Conservation (phyloP, 2,797 vertebrate genomes). For the Clamator glandarius region DNA sequence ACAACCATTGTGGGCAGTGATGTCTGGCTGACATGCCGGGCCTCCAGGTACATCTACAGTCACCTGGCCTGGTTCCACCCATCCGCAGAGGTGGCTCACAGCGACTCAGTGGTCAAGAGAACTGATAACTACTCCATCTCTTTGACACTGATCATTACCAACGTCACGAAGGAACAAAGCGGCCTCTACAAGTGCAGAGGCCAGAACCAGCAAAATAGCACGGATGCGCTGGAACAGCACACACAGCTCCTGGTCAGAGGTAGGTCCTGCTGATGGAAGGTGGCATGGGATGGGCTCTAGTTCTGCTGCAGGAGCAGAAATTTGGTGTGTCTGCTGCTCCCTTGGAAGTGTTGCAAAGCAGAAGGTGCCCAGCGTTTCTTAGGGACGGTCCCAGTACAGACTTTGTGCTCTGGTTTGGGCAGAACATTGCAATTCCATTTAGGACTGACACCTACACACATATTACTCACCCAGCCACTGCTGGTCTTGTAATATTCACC, state of each 20-base stretch:
- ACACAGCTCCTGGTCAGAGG: slow-evolving; percentile 79
- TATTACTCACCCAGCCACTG: background rate
- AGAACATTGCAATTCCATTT: rapidly evolving
- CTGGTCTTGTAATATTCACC: background rate
- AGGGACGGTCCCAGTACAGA: background rate
- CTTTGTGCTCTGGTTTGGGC: background rate
- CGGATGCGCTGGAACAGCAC: slow-evolving; percentile 64
- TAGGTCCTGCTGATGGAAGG: slow-evolving; percentile 33
- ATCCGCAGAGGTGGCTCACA: slow-evolving; percentile 61
- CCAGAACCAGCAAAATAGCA: slow-evolving; percentile 71
- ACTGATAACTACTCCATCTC: slow-evolving; percentile 79
- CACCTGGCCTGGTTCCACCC: slow-evolving; percentile 83
- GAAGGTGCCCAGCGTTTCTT: background rate
- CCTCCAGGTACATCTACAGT: slow-evolving; percentile 85
- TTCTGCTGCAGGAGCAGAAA: background rate
- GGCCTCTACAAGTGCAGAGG: slow-evolving; percentile 83
- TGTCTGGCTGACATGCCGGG: slow-evolving; percentile 82
- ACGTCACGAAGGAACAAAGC: slow-evolving; percentile 76
- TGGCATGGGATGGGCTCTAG: rapidly evolving
- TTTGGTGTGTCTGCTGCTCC: background rate
- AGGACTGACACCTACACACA: background rate
- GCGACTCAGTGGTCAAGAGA: slow-evolving; percentile 23
- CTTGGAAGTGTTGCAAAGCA: background rate
- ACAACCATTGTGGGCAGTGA: slow-evolving; percentile 80
- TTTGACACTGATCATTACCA: slow-evolving; percentile 77